Evolutionary conservation across 1,140 invertebrate species (phyloP).

Genomic region (Brachionus angularis): DNA sequence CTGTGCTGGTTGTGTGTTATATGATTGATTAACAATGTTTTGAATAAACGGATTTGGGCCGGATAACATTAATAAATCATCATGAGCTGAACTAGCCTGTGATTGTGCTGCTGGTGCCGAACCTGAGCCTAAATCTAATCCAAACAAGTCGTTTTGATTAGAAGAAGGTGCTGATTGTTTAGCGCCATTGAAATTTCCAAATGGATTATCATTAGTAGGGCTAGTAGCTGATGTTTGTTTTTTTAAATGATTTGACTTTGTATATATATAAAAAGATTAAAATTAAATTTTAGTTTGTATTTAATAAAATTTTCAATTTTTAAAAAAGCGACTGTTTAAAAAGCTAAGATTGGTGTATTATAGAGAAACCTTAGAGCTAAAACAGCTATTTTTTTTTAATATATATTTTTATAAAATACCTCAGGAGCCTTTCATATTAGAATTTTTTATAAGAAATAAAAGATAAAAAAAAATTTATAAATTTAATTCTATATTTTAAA

Average conservation of each 20-base stretch:
- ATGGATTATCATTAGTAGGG: background rate
- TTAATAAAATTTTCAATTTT: background rate
- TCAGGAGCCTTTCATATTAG: too few species aligned
- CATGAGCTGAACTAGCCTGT: slow-evolving; percentile 27
- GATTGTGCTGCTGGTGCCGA: background rate
- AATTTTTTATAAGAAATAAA: slow-evolving; percentile 1
- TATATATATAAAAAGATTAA: slow-evolving; percentile 5
- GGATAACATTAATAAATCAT: slow-evolving; percentile 37
- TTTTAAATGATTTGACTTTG: slow-evolving; percentile 35
- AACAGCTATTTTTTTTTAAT: too few species aligned
- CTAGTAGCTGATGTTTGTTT: slow-evolving; percentile 35
- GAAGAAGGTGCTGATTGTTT: background rate
- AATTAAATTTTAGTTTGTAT: too few species aligned
- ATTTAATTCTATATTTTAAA: background rate
- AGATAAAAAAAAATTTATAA: background rate
- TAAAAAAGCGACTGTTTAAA: too few species aligned
- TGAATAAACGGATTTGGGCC: slow-evolving; percentile 41
- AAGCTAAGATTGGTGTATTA: too few species aligned
- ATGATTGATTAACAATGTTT: slow-evolving; percentile 43
- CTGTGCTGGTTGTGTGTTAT: background rate
- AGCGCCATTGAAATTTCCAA: background rate
- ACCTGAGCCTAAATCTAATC: background rate
- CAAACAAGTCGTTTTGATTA: slow-evolving; percentile 11
- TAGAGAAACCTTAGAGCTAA: too few species aligned
- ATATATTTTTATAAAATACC: too few species aligned